Evolutionary conservation across 2,797 vertebrate genomes (phyloP), one percentile per base, ranked within the genome.

Genomic region (Anisognathus igniventris): DNA sequence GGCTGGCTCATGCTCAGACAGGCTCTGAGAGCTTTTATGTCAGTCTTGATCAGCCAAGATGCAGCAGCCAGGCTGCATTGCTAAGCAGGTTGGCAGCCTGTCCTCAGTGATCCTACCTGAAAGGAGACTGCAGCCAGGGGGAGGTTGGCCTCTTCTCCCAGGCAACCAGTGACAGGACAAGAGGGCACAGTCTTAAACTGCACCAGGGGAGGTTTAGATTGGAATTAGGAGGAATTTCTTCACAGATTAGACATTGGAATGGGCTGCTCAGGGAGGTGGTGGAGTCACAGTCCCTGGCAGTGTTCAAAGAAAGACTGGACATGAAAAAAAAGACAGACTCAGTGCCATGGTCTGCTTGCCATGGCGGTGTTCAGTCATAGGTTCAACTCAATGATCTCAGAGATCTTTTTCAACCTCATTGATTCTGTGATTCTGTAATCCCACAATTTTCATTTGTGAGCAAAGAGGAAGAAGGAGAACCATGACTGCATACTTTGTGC

Each of bases 391-490:
- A 13, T n/a, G 2, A 25, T 76, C 28, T 83, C 37, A 27, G 44
- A 40, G 39, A 28, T 58, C 15, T 58, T 11, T 71, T 77, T 30
- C 72, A 64, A 30, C 14, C 44, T 57, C 2, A 57, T 1, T 50
- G 48, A n/a, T 44, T 57, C 48, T 44, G n/a, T 37, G 28, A 33
- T n/a, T 62, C 37, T 76, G 9, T 73, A 81, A 50, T 78, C 24
- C 68, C 27, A 22, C 23, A 27, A 8, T 48, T 17, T 3, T 42
- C 14, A 10, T 64, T 61, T 4, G 0, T 0, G 0, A n/a, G 25
- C 40, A 58, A 58, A 89, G 86, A 56, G 73, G 47, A 83, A 81
- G 61, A 51, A 60, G 3, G 60, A 88, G 17, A 77, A 58, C 37
- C 17, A 2, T n/a, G 21, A 37, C 31, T 45, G 23, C 23, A 21